A percentile compares a stretch with the other conserved stretches of the same genome.
Evolutionary conservation across 2,888 invertebrate species (phyloP).

Genomic region (Yponomeuta plumbellus): DNA sequence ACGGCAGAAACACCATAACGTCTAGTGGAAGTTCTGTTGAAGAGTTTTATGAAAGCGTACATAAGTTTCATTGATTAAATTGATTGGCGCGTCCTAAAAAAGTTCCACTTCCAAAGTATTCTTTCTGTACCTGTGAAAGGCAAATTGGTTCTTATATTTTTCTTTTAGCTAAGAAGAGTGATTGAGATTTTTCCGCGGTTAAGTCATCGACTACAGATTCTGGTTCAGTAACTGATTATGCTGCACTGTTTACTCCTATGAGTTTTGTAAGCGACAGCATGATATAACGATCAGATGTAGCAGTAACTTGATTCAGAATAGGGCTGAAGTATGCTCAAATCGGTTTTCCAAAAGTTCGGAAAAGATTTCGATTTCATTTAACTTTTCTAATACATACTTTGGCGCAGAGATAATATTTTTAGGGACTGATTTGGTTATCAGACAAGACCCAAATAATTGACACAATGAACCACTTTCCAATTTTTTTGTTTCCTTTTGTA

Average conservation of each 20-base stretch:
- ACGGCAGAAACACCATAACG: too few relatives aligned
- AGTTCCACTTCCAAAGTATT: background rate
- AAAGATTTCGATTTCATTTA: slow-evolving; percentile 2
- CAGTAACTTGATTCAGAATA: background rate
- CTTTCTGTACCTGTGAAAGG: background rate
- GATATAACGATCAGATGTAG: background rate
- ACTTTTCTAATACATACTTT: background rate
- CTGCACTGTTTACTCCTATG: too few relatives aligned
- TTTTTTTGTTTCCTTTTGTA: too few relatives aligned
- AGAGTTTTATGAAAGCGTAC: background rate
- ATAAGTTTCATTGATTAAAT: background rate
- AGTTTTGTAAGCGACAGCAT: too few relatives aligned
- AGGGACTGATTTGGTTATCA: background rate
- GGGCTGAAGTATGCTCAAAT: background rate
- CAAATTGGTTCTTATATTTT: background rate
- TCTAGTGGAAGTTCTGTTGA: too few relatives aligned
- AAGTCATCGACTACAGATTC: background rate
- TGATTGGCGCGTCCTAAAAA: background rate
- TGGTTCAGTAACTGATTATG: too few relatives aligned
- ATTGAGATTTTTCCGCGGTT: background rate
- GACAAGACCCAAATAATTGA: too few relatives aligned
- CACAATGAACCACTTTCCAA: too few relatives aligned
- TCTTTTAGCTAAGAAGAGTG: background rate
- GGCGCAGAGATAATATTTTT: background rate
- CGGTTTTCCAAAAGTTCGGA: background rate